Base-by-base conservation (phyloP, 2,797 vertebrate species). In the Carapus acus region DNA sequence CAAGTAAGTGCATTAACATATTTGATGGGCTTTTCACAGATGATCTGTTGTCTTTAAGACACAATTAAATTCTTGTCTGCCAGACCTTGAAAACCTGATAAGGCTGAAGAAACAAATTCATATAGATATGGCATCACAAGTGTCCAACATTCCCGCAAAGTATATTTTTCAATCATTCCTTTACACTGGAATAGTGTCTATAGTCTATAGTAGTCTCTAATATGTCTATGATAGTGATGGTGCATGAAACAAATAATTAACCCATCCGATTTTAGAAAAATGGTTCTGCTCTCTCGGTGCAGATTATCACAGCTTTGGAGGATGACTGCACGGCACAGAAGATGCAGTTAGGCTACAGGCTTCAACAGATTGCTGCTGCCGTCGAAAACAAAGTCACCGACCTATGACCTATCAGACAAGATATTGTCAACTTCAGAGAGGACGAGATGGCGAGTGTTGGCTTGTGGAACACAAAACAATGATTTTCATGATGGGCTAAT, bases 371-470 rank as follows among this genome's bases (percentile, higher is more conserved):
- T 0, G 95, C 96, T 2, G 96, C 96, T 1, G 92, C 96, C 7
- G 93, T 98, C 77, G 96, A 98, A 76, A 97, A 98, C 82, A 98
- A 98, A 83, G 96, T 98, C 81, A 99, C 96, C 0, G 94, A 99
- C 67, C 92, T 98, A 84, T 98, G 93, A 92, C 83, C 67, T 23
- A 29, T n/a, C 2, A 55, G 2, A 45, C 40, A 7, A 15, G 34
- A 36, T 38, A 45, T 58, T 51, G 54, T 57, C 54, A 42, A 52
- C 53, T 49, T 53, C 15, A 43, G 22, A 51, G 45, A 41, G 24
- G 61, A 64, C 43, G 45, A 14, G 34, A 46, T 21, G 29, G 39
- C 51, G 41, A 51, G 36, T 46, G 18, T 60, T 16, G 62, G 47
- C 72, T 29, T 52, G 34, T 41, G 37, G 47, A 24, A 8, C 47